A percentile compares a stretch with the other conserved stretches of the same genome.
These are phyloP conservation scores for Monodelphis domestica DNA, from an alignment of 2,797 vertebrate species.

Conservation along the genomic window DNA sequence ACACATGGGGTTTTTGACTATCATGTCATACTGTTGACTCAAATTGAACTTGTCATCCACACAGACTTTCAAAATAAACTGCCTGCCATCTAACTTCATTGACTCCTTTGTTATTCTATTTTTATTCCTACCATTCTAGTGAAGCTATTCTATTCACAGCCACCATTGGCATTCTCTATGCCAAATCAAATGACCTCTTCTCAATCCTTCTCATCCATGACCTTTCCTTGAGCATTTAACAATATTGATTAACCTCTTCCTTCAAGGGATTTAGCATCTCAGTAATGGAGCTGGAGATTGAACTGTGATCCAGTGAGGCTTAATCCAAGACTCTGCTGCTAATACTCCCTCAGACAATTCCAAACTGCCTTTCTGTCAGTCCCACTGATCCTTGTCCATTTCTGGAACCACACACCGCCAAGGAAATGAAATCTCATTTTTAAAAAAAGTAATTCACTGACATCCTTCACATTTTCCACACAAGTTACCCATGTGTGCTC, in stretches of 20 bases:
- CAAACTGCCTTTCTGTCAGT: neutral
- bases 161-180: neutral
- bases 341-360: neutral
- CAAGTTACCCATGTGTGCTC: neutral
- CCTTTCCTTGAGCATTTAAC: neutral
- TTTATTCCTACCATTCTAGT: neutral
- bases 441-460: neutral
- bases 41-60: neutral
- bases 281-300: neutral
- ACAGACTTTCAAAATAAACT: neutral
- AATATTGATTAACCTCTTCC: neutral
- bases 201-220: neutral
- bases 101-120: neutral
- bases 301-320: neutral
- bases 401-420: neutral
- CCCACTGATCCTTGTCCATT: neutral
- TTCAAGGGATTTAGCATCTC: neutral
- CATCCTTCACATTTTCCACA: neutral
- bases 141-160: neutral
- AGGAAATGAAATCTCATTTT: neutral
- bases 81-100: neutral
- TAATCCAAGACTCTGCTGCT: neutral
- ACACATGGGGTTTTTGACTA: neutral
- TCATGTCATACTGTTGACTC: neutral
- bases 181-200: neutral